Base-by-base conservation (phyloP, 1,140 invertebrate genomes). In the Leptonema lineaticorne region DNA sequence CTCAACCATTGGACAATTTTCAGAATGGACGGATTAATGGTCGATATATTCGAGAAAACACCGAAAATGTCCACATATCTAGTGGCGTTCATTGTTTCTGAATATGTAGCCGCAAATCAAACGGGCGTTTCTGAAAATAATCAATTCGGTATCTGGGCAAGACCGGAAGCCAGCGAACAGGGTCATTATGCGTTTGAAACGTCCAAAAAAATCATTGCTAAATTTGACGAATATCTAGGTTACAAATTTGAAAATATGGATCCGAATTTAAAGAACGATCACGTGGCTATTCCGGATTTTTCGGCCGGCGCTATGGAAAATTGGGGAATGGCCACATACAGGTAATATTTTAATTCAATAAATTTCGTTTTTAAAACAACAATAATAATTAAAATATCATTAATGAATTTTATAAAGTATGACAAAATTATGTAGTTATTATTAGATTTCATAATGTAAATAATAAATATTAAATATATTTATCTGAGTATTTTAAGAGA, bases 301-400 rank as follows among this genome's bases (percentile, higher is more conserved):
- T 27, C 59, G 27, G 92, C 92, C 27, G 50, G 93, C 0, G 96
- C 92, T 1, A 94, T 93, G 92, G 92, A 94, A 75, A 93, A 94
- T 76, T 93, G 91, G 91, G 92, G 92, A 1, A 77, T 96, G 0
- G 88, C 97, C 14, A 96, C 92, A 1, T 97, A 92, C 79, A 87
- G 90, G 92, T 90, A 26, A 37, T n/a, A 7, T n/a, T n/a, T n/a
- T n/a, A n/a, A n/a, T n/a, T n/a, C n/a, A n/a, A n/a, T n/a, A n/a
- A n/a, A n/a, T n/a, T n/a, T n/a, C n/a, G n/a, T n/a, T n/a, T n/a
- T n/a, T n/a, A n/a, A n/a, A n/a, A n/a, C n/a, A n/a, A n/a, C n/a
- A n/a, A n/a, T n/a, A n/a, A n/a, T n/a, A n/a, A n/a, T n/a, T n/a
- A n/a, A n/a, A n/a, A n/a, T n/a, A n/a, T n/a, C n/a, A n/a, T n/a